phyloP scores from a whole-genome alignment of 2,888 invertebrate genomes.

The Hetaerina titia region DNA sequence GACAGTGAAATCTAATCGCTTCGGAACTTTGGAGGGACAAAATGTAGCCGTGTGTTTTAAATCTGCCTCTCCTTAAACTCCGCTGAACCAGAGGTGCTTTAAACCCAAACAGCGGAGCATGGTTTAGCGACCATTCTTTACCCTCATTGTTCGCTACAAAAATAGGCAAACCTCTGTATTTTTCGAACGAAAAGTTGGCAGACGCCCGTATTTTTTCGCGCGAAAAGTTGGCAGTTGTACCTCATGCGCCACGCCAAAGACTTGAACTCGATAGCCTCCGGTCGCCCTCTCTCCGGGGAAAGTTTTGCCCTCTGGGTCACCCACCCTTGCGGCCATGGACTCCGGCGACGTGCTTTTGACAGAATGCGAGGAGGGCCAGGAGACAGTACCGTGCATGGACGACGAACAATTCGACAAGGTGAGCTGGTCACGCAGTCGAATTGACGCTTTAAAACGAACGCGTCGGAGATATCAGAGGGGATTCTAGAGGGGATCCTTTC shows the following conservation, averaged over 20 bases:
- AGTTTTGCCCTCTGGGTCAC: slow-evolving; percentile 41
- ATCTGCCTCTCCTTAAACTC: neutral
- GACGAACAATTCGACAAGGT: neutral
- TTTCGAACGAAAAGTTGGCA: slow-evolving; percentile 20
- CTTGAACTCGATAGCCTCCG: neutral
- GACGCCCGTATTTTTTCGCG: slow-evolving; percentile 12
- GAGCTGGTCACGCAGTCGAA: neutral
- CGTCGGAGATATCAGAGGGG: neutral
- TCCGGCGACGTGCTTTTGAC: neutral
- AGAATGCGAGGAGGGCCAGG: neutral
- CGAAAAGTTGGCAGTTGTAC: neutral
- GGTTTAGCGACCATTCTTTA: neutral
- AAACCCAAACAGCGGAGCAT: neutral
- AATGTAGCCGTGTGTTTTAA: no score
- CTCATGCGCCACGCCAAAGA: slow-evolving; percentile 2
- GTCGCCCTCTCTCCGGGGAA: slow-evolving; percentile 43
- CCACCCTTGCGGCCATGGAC: neutral
- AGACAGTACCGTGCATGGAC: neutral
- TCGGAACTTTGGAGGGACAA: no score
- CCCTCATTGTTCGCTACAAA: slow-evolving; percentile 6
- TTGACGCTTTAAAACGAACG: neutral
- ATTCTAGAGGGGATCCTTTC: neutral
- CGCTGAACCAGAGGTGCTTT: neutral
- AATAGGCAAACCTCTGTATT: slow-evolving; percentile 27
- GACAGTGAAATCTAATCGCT: neutral